phyloP scores from a whole-genome alignment of 2,113 vertebrate species.

The Corydoras maculifer region DNA sequence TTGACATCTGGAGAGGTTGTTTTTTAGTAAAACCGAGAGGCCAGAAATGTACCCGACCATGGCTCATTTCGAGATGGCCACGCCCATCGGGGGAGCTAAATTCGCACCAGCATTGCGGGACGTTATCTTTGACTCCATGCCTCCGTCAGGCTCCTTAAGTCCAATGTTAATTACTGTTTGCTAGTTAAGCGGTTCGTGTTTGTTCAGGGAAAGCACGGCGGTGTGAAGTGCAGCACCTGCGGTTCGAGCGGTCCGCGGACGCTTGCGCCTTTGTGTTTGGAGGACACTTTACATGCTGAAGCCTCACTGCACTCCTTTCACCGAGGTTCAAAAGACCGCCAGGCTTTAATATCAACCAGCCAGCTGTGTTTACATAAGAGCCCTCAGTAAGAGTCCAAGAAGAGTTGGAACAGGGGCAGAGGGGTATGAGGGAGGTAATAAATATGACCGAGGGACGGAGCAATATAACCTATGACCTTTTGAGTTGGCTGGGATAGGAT shows the following conservation, averaged over 20 bases:
- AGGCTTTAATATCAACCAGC: conserved; percentile 58
- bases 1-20: too few species aligned
- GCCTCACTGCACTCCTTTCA: conserved; percentile 39
- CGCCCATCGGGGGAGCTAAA: too few species aligned
- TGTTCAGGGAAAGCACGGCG: background rate
- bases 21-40: too few species aligned
- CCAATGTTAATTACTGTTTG: background rate
- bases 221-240: background rate
- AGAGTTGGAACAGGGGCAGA: background rate
- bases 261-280: conserved; percentile 48
- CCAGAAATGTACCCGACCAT: too few species aligned
- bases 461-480: background rate
- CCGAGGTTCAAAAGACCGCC: conserved; percentile 48
- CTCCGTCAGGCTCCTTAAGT: background rate
- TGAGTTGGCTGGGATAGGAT: background rate
- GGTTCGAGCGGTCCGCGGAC: conserved; percentile 7
- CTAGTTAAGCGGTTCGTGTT: background rate
- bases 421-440: conserved; percentile 45
- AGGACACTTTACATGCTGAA: conserved; percentile 22
- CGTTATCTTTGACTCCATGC: too few species aligned
- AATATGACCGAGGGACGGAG: background rate
- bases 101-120: too few species aligned
- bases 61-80: too few species aligned
- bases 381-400: conserved; percentile 39
- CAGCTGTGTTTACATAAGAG: conserved; percentile 66